These are phyloP conservation scores for Clarias pachynema DNA, from an alignment of 2,797 vertebrate genomes.

Conservation along the genomic window DNA sequence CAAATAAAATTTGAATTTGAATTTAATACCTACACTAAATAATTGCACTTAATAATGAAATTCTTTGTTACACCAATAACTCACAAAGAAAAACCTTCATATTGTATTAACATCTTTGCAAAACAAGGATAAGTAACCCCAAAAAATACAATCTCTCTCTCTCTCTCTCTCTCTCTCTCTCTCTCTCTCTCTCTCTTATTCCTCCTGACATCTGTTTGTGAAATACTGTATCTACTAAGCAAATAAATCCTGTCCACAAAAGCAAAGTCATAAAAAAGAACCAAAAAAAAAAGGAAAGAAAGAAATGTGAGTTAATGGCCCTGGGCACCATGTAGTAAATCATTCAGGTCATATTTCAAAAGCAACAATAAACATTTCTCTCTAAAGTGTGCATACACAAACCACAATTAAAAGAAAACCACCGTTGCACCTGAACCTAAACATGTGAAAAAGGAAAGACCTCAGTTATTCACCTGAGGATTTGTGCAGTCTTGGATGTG, in stretches of 20 bases:
- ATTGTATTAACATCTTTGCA: background rate
- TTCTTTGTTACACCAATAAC: background rate
- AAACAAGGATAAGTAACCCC: background rate
- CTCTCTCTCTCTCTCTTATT: background rate
- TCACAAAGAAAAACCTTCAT: background rate
- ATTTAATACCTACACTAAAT: no score
- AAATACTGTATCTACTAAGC: background rate
- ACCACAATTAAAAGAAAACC: background rate
- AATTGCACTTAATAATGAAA: background rate
- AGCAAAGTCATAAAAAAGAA: background rate
- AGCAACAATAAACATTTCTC: constrained; percentile 14
- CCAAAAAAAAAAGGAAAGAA: background rate
- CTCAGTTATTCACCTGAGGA: background rate
- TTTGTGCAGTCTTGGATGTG: background rate
- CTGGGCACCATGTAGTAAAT: constrained; percentile 17
- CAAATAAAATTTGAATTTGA: no score
- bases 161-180: background rate
- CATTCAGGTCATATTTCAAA: constrained; percentile 5
- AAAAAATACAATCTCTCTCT: background rate
- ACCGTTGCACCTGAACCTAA: background rate
- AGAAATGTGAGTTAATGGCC: constrained; percentile 19
- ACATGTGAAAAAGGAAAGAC: background rate
- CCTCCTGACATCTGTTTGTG: background rate
- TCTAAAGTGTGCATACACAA: background rate
- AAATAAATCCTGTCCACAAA: constrained; percentile 11